Percentiles rank a stretch among this genome's conserved stretches.
Conservation (phyloP, 2,797 vertebrate species). For the Chelonia mydas region DNA sequence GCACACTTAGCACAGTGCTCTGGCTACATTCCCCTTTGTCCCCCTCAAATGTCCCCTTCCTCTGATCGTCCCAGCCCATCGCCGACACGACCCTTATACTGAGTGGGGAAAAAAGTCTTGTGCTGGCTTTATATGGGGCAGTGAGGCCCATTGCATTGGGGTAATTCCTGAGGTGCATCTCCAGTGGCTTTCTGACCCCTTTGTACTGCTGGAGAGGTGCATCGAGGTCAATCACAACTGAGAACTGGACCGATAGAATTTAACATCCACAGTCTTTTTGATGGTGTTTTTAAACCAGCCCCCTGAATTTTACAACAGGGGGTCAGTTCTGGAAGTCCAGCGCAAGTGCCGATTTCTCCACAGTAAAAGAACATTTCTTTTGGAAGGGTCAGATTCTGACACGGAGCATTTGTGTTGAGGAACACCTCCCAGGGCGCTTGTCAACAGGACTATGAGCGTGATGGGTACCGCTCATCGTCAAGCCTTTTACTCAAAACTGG, state of each 20-base stretch:
- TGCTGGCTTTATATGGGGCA: not conserved
- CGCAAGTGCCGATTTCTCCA: not conserved
- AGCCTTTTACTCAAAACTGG: not conserved
- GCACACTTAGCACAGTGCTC: not conserved
- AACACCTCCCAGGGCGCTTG: not conserved
- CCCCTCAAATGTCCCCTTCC: not conserved
- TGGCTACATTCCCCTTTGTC: not conserved
- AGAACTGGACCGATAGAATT: not conserved
- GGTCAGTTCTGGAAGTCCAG: accelerated
- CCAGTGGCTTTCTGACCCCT: not conserved
- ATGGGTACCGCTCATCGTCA: not conserved
- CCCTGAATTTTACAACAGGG: not conserved
- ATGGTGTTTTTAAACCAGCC: not conserved
- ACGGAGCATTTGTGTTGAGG: not conserved
- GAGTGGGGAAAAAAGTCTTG: not conserved
- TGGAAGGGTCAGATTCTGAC: not conserved
- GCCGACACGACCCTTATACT: not conserved
- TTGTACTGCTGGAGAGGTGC: not conserved
- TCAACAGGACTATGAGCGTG: not conserved
- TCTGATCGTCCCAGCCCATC: not conserved
- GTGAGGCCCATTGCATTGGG: not conserved
- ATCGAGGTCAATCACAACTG: not conserved
- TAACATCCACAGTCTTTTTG: not conserved
- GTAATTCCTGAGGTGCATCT: not conserved
- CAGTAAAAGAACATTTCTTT: not conserved